phyloP scores from a whole-genome alignment of 2,888 invertebrate genomes.

The Mechanitis mazaeus region DNA sequence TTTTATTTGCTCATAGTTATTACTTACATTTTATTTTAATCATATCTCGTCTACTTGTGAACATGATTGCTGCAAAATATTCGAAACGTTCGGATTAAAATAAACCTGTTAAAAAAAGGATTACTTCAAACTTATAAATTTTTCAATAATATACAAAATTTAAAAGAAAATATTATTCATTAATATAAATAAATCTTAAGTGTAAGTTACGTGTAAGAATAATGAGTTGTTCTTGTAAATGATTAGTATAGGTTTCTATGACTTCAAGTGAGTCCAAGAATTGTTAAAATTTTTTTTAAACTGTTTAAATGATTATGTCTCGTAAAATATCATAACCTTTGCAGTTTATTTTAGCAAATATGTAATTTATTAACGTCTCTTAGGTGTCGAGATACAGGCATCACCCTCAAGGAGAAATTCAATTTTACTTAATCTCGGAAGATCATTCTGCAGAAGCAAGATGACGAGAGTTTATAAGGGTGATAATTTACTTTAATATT shows the following conservation, averaged over 20 bases:
- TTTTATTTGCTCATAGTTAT: too few species aligned
- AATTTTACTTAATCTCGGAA: slow-evolving; percentile 20
- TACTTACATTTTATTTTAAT: too few species aligned
- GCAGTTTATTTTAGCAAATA: background rate
- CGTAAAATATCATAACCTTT: background rate
- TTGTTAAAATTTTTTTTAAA: too few species aligned
- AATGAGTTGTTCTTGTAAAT: background rate
- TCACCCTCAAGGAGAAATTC: slow-evolving; percentile 21
- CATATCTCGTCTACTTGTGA: too few species aligned
- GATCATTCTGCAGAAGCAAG: background rate
- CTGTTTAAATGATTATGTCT: background rate
- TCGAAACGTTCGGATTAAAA: too few species aligned
- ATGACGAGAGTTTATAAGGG: background rate
- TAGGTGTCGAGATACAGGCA: background rate
- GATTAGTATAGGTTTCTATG: slow-evolving; percentile 1
- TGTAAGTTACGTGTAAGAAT: background rate
- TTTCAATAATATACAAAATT: background rate
- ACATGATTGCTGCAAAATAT: too few species aligned
- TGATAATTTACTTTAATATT: background rate
- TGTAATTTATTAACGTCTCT: background rate
- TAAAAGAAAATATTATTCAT: background rate
- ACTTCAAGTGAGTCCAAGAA: slow-evolving; percentile 15
- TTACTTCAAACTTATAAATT: too few species aligned
- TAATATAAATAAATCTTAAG: too few species aligned
- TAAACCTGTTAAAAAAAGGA: too few species aligned